These are phyloP conservation scores for Anoplopoma fimbria DNA, from an alignment of 2,113 vertebrate genomes.

Conservation along the genomic window DNA sequence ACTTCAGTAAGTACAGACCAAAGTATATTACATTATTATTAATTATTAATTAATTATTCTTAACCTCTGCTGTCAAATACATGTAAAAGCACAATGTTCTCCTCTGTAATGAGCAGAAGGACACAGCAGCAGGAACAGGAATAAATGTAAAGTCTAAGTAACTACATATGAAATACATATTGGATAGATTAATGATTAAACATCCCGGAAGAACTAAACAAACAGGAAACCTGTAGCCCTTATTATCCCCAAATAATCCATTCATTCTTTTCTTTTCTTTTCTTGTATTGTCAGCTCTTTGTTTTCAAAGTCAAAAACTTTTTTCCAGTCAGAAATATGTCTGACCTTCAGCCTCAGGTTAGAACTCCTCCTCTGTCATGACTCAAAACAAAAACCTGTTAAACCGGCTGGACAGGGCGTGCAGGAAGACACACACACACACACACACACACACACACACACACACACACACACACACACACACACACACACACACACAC, in stretches of 20 bases:
- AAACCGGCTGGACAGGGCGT: constrained; percentile 26
- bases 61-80: neutral
- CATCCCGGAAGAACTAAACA: neutral
- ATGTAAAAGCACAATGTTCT: neutral
- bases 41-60: too few species aligned
- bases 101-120: neutral
- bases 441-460: constrained; percentile 13
- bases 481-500: constrained; percentile 42
- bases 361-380: constrained; percentile 31
- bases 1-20: neutral
- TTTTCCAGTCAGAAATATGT: constrained; percentile 7
- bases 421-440: neutral
- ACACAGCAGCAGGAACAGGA: neutral
- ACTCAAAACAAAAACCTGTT: constrained; percentile 56
- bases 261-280: neutral
- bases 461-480: neutral
- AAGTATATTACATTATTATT: too few species aligned
- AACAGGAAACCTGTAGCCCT: neutral
- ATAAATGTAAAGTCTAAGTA: neutral
- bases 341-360: neutral
- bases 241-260: neutral
- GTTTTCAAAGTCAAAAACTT: neutral
- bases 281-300: neutral
- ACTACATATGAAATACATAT: neutral
- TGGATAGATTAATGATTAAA: neutral